These are phyloP conservation scores for Carposina sasakii DNA, from an alignment of 1,140 invertebrate species.

Conservation along the genomic window DNA sequence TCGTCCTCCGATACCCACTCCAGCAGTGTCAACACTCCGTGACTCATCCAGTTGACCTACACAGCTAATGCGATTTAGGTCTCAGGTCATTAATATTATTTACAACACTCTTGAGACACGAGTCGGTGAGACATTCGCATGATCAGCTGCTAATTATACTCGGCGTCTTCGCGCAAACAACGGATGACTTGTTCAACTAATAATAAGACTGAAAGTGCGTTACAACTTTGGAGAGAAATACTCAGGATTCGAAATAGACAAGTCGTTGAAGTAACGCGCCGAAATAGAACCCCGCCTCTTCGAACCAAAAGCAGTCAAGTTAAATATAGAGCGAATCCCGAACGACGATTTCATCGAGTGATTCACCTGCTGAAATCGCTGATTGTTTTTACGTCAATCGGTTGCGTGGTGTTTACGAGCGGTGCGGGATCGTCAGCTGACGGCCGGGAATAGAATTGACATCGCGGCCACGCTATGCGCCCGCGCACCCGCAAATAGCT, in stretches of 20 bases:
- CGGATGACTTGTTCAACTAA: too few species aligned
- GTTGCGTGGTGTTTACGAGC: constrained; percentile 67
- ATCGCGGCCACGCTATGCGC: constrained; percentile 67
- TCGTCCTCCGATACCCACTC: not conserved
- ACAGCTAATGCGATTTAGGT: too few species aligned
- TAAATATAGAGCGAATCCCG: constrained; percentile 59
- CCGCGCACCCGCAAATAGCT: constrained; percentile 69
- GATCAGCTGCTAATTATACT: too few species aligned
- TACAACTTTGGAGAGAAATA: too few species aligned
- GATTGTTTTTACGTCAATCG: constrained; percentile 71
- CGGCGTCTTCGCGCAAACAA: too few species aligned
- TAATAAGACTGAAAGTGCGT: too few species aligned
- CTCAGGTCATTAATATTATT: too few species aligned
- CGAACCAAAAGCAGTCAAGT: constrained; percentile 68
- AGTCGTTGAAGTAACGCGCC: constrained; percentile 49
- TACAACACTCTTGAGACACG: too few species aligned
- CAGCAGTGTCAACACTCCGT: not conserved
- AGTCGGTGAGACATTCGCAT: too few species aligned
- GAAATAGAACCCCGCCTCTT: constrained; percentile 67
- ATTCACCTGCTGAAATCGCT: constrained; percentile 69
- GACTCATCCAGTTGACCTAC: constrained; percentile 4
- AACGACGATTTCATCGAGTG: constrained; percentile 62
- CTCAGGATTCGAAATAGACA: constrained; percentile 55
- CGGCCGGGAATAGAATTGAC: constrained; percentile 69
- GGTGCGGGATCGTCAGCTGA: constrained; percentile 65